A percentile compares a stretch with the other conserved stretches of the same genome.
Evolutionary conservation across 1,140 invertebrate species (phyloP).

Genomic region (Idris sp.): DNA sequence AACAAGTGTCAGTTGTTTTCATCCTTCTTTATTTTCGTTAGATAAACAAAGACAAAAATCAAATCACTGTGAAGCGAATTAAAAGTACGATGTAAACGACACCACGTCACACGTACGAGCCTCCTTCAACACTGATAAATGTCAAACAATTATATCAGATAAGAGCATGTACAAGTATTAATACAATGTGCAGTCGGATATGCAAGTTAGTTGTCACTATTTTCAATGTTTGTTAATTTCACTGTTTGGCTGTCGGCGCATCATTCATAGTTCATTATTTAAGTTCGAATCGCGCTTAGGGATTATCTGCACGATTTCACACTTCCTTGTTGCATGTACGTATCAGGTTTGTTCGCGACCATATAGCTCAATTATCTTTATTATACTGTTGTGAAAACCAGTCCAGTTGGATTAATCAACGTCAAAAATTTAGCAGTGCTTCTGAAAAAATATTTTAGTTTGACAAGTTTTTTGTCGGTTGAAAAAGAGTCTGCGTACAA

Average conservation of each 20-base stretch:
- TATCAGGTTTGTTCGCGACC: slow-evolving; percentile 4
- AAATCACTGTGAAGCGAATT: no score
- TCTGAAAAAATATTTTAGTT: no score
- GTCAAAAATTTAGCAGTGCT: no score
- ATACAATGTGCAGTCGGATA: slow-evolving; percentile 17
- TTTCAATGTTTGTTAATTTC: slow-evolving; percentile 7
- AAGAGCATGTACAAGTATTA: slow-evolving; percentile 19
- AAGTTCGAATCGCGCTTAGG: background rate
- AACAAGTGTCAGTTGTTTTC: no score
- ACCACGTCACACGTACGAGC: slow-evolving; percentile 8
- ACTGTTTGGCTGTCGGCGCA: background rate
- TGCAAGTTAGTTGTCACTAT: slow-evolving; percentile 6
- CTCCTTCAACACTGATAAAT: background rate
- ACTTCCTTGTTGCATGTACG: slow-evolving; percentile 17
- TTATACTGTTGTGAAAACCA: no score
- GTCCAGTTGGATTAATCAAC: no score
- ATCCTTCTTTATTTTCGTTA: no score
- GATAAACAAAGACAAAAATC: no score
- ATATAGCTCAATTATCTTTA: slow-evolving; percentile 1
- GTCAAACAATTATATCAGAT: slow-evolving; percentile 6
- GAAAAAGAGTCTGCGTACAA: no score
- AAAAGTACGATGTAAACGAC: background rate
- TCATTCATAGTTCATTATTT: background rate
- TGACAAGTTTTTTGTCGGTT: no score
- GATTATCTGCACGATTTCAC: background rate